Conservation (phyloP, 2,113 vertebrate genomes). For the Morphnarchus princeps region DNA sequence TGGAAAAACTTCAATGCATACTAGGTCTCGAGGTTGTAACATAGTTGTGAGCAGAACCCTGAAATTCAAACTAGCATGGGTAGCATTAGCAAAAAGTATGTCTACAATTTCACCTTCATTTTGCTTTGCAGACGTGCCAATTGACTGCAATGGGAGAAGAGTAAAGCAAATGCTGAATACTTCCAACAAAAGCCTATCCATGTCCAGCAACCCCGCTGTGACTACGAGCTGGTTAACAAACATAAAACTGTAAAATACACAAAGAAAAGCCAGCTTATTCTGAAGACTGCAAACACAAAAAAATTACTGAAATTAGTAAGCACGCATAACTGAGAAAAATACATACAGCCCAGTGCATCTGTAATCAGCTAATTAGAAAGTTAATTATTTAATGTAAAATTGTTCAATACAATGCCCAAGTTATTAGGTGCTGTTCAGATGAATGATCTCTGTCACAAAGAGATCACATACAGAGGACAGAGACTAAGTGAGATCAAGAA, state of each 20-base stretch:
- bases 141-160: rapidly evolving
- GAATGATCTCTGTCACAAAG: background rate
- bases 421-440: background rate
- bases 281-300: background rate
- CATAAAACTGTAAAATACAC: background rate
- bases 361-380: background rate
- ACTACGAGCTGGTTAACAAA: background rate
- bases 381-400: background rate
- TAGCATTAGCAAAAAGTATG: background rate
- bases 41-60: background rate
- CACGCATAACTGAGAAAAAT: background rate
- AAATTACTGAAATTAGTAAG: background rate
- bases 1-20: background rate
- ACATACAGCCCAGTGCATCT: background rate
- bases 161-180: background rate
- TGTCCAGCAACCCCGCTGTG: background rate
- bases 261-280: background rate
- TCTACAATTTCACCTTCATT: background rate
- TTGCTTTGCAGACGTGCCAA: background rate
- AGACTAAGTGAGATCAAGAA: background rate
- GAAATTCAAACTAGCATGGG: background rate
- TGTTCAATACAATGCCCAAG: background rate
- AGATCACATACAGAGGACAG: background rate
- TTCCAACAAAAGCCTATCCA: background rate
- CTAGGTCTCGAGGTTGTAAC: background rate